A percentile compares a stretch with the other conserved stretches of the same genome.
Conservation (phyloP, 2,113 vertebrate genomes). For the Puma concolor region DNA sequence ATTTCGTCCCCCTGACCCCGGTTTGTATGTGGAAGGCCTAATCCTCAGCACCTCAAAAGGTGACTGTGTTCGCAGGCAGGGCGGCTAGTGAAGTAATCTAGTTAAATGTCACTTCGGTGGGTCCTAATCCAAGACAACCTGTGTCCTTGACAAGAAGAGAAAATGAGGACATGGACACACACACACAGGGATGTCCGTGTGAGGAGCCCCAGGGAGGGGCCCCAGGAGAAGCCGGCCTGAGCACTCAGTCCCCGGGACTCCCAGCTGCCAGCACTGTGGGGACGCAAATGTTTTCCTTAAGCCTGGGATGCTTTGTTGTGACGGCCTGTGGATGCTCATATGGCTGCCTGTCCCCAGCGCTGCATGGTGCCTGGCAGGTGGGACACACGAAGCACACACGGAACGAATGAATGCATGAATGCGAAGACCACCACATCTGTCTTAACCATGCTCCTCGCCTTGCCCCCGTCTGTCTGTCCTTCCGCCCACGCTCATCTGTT, state of each 20-base stretch:
- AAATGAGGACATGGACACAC: no score
- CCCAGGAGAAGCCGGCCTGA: background rate
- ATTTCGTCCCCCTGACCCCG: background rate
- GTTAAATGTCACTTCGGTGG: background rate
- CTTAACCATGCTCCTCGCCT: background rate
- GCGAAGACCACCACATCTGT: background rate
- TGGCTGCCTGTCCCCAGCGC: accelerated
- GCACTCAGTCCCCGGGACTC: background rate
- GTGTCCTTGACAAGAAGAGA: background rate
- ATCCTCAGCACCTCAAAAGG: background rate
- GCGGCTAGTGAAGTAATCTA: no score
- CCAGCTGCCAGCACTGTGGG: background rate
- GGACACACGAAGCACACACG: background rate
- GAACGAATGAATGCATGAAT: no score
- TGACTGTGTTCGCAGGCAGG: background rate
- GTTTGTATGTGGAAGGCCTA: no score
- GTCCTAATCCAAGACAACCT: no score
- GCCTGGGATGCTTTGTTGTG: accelerated
- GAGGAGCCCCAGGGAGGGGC: background rate
- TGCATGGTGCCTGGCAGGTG: accelerated
- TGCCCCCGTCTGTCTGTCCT: background rate
- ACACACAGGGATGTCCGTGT: no score
- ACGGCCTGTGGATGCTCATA: accelerated
- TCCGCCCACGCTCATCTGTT: no score
- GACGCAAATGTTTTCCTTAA: accelerated